These are phyloP conservation scores for Lamellibrachia columna DNA, from an alignment of 2,888 invertebrate species.

Conservation along the genomic window DNA sequence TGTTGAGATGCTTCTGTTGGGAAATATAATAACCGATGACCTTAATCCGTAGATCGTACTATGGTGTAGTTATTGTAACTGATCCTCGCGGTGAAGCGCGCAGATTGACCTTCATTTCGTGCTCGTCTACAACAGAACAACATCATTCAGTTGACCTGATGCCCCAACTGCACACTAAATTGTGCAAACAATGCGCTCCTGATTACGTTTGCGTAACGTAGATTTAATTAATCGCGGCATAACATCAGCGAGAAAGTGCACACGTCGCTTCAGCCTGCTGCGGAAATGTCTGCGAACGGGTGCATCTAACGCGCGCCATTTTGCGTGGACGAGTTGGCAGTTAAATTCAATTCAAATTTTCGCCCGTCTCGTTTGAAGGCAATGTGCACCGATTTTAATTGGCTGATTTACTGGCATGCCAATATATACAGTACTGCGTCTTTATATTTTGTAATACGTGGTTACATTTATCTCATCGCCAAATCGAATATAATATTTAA, in stretches of 20 bases:
- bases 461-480: too few species aligned
- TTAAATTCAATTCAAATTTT: not conserved
- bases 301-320: not conserved
- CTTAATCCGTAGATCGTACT: too few species aligned
- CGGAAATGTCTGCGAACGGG: not conserved
- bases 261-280: not conserved
- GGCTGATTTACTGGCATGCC: too few species aligned
- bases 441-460: too few species aligned
- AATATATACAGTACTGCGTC: too few species aligned
- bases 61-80: too few species aligned
- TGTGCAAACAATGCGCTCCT: not conserved
- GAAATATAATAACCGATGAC: too few species aligned
- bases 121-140: not conserved
- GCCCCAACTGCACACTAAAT: not conserved
- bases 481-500: too few species aligned
- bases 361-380: too few species aligned
- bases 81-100: not conserved
- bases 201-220: not conserved
- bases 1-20: too few species aligned
- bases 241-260: not conserved
- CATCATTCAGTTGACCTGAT: not conserved
- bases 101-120: not conserved
- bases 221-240: not conserved
- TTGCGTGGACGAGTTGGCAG: not conserved
- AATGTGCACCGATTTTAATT: too few species aligned